These are phyloP conservation scores for Bactericera cockerelli DNA, from an alignment of 1,140 invertebrate genomes.

Conservation along the genomic window DNA sequence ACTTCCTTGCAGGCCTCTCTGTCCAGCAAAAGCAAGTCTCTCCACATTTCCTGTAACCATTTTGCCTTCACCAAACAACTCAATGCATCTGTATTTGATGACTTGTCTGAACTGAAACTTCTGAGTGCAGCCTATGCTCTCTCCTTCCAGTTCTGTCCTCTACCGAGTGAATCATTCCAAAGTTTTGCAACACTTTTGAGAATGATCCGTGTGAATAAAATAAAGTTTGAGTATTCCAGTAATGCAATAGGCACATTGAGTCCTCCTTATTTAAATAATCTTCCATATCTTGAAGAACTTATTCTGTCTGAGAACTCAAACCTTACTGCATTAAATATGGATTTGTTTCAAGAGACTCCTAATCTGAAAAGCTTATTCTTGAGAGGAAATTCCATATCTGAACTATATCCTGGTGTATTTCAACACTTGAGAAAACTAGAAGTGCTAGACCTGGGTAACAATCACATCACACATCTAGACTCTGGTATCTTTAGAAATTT, in stretches of 20 bases:
- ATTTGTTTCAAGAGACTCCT: conserved; percentile 28
- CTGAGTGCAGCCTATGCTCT: not conserved
- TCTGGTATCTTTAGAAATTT: conserved; percentile 40
- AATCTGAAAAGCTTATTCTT: conserved; percentile 40
- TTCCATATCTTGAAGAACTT: not conserved
- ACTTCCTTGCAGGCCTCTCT: not conserved
- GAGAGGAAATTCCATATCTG: conserved; percentile 37
- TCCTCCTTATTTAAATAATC: conserved; percentile 1
- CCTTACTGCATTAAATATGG: not conserved
- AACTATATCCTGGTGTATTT: conserved; percentile 26
- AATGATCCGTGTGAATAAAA: not conserved
- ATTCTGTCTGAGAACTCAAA: not conserved
- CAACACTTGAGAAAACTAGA: conserved; percentile 32
- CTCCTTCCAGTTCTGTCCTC: not conserved
- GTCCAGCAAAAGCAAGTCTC: not conserved
- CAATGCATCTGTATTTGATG: not conserved
- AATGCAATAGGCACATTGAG: not conserved
- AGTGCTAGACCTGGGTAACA: conserved; percentile 42
- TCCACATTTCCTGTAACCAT: not conserved
- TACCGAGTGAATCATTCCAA: not conserved
- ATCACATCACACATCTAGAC: conserved; percentile 38
- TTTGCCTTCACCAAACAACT: not conserved
- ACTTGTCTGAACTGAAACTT: not conserved
- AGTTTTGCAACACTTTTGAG: not conserved
- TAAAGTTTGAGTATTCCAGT: not conserved